These are phyloP conservation scores for Istiophorus platypterus DNA, from an alignment of 2,113 vertebrate genomes.

Conservation along the genomic window DNA sequence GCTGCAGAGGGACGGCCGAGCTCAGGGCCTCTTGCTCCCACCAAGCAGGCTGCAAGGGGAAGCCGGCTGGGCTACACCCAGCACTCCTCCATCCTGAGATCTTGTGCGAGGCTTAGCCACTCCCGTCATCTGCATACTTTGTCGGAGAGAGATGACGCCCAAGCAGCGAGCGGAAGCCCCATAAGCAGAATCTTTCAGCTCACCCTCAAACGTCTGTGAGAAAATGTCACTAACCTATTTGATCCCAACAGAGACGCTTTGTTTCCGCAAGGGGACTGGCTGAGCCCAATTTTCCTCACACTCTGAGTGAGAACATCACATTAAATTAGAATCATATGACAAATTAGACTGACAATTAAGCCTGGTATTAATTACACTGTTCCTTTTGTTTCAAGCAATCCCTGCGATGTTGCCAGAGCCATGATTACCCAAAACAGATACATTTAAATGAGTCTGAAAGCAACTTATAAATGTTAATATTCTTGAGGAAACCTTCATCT, in stretches of 20 bases:
- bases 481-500: slow-evolving; percentile 71
- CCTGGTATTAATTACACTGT: slow-evolving; percentile 65
- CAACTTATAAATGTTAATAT: slow-evolving; percentile 68
- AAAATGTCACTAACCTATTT: slow-evolving; percentile 68
- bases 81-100: slow-evolving; percentile 40
- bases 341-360: slow-evolving; percentile 66
- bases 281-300: slow-evolving; percentile 51
- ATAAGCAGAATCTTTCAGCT: slow-evolving; percentile 51
- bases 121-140: slow-evolving; percentile 51
- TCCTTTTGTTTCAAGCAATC: slow-evolving; percentile 66
- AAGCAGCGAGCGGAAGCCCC: slow-evolving; percentile 27
- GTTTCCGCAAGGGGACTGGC: slow-evolving; percentile 49
- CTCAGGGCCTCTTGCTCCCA: slow-evolving; percentile 73
- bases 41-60: slow-evolving; percentile 45
- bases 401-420: slow-evolving; percentile 46
- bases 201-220: slow-evolving; percentile 72
- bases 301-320: slow-evolving; percentile 37
- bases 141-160: neutral
- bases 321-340: slow-evolving; percentile 64
- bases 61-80: slow-evolving; percentile 25
- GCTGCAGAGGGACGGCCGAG: slow-evolving; percentile 72
- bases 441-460: slow-evolving; percentile 56
- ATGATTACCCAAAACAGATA: slow-evolving; percentile 55
- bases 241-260: slow-evolving; percentile 56
- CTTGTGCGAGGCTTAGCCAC: slow-evolving; percentile 57